Percentiles rank a stretch among this genome's conserved stretches.
Evolutionary conservation across 1,140 invertebrate species (phyloP).

Genomic region (Drosophila aff.): DNA sequence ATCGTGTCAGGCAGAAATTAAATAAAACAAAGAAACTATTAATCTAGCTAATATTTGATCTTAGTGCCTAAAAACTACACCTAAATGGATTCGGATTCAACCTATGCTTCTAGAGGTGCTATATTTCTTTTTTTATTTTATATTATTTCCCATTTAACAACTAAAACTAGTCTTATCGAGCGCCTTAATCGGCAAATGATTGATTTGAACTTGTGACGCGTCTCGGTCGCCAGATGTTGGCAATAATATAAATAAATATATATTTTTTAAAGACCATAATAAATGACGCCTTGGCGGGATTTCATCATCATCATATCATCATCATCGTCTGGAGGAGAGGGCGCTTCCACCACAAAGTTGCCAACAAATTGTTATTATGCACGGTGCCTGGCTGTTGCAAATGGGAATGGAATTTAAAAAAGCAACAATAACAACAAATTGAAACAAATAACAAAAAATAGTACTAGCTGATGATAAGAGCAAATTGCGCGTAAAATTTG

Average conservation of each 20-base stretch:
- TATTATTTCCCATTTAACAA: conserved; percentile 6
- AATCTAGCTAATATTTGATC: background rate
- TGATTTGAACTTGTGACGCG: conserved; percentile 29
- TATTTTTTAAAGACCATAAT: conserved; percentile 16
- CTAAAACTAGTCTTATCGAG: conserved; percentile 25
- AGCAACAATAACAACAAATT: background rate
- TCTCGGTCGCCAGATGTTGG: conserved; percentile 7
- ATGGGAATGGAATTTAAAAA: conserved; percentile 16
- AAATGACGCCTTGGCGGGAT: conserved; percentile 31
- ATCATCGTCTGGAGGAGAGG: background rate
- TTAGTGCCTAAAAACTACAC: background rate
- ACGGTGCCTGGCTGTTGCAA: conserved; percentile 18
- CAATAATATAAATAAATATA: conserved; percentile 6
- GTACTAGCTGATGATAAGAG: conserved; percentile 23
- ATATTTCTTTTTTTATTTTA: too few relatives aligned
- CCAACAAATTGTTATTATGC: conserved; percentile 22
- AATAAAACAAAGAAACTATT: background rate
- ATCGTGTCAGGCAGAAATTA: conserved; percentile 9
- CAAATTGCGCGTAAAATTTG: conserved; percentile 24
- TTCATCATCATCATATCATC: conserved; percentile 5
- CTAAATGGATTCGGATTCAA: background rate
- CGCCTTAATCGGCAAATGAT: conserved; percentile 18
- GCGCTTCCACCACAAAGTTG: conserved; percentile 7
- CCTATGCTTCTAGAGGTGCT: too few relatives aligned
- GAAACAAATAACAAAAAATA: conserved; percentile 19